Evolutionary conservation across 2,797 vertebrate species (phyloP).

Genomic region (Microctenopoma lineatum): DNA sequence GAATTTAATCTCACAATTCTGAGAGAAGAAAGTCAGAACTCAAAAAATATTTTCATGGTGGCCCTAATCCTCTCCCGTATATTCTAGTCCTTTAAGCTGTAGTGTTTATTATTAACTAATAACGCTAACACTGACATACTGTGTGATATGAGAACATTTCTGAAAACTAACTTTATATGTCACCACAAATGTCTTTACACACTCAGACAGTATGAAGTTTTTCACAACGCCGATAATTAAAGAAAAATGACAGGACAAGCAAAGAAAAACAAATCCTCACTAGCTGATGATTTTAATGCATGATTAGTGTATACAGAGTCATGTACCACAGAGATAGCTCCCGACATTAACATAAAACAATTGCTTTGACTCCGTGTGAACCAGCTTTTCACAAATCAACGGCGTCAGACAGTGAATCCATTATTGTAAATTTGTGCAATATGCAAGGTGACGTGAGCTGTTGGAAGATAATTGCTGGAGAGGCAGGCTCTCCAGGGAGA

Average conservation of each 20-base stretch:
- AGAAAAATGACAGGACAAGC: background rate
- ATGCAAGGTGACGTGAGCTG: slow-evolving; percentile 42
- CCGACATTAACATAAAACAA: slow-evolving; percentile 28
- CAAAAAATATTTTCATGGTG: no score
- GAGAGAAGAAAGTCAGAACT: no score
- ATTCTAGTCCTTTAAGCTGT: no score
- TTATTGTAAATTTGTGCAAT: slow-evolving; percentile 54
- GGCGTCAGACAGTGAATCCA: slow-evolving; percentile 45
- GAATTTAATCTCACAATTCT: no score
- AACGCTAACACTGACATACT: no score
- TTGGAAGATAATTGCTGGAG: slow-evolving; percentile 68
- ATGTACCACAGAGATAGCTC: slow-evolving; percentile 25
- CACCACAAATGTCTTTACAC: no score
- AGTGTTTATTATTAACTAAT: no score
- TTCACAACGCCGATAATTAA: slow-evolving; percentile 3
- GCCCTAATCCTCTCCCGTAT: no score
- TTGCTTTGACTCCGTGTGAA: slow-evolving; percentile 29
- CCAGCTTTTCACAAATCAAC: slow-evolving; percentile 37
- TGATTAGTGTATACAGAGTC: slow-evolving; percentile 1
- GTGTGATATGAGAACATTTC: no score
- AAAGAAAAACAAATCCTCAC: slow-evolving; percentile 5
- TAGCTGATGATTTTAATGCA: background rate
- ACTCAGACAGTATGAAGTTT: background rate
- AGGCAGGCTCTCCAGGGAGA: slow-evolving; percentile 52
- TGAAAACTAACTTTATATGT: no score